Base-by-base conservation (phyloP, 2,113 vertebrate species). In the Cnemophilus loriae region DNA sequence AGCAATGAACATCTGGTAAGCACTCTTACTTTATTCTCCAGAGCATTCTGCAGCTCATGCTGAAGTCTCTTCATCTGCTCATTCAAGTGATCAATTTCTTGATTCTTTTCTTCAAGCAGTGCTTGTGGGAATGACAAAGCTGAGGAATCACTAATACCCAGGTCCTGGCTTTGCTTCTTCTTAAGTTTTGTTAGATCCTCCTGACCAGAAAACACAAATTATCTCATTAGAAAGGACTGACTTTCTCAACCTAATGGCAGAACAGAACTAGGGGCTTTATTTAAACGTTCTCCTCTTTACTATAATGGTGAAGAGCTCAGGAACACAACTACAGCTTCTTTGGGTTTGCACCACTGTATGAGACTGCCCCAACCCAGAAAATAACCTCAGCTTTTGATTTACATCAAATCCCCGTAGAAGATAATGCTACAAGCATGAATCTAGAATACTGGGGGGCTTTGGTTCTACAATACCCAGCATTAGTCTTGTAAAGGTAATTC, bases 71-170 rank as follows among this genome's bases (percentile, higher is more conserved):
- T 96, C 32, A 99, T 83, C 93, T 98, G 98, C 76, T 98, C 97
- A 84, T 96, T 98, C 80, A 99, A 97, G 63, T 98, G 97, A 96
- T 98, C 98, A 0, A 99, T 99, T 97, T 99, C 99, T 22, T 98
- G 97, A 95, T 99, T 99, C 94, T 98, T 99, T 95, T 99, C 98
- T 81, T 98, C 80, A 63, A 99, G 97, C 46, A 99, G 97, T 7
- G 98, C 98, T 93, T 98, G 97, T 35, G 98, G 97, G 61, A 99
- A 97, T 3, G 93, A 97, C 65, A 97, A 69, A 77, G 81, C 42
- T 74, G 91, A 80, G 41, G 60, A 79, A 79, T 95, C 87, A 16
- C 49, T 63, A 42, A 76, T 18, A 37, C 5, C 24, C 56, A 37
- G 8, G 23, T 90, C 80, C 39, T 87, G 78, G 89, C 67, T 90